Percentiles rank a stretch among this genome's conserved stretches.
phyloP scores from a whole-genome alignment of 2,888 invertebrate species.

The Prosapia bicincta region DNA sequence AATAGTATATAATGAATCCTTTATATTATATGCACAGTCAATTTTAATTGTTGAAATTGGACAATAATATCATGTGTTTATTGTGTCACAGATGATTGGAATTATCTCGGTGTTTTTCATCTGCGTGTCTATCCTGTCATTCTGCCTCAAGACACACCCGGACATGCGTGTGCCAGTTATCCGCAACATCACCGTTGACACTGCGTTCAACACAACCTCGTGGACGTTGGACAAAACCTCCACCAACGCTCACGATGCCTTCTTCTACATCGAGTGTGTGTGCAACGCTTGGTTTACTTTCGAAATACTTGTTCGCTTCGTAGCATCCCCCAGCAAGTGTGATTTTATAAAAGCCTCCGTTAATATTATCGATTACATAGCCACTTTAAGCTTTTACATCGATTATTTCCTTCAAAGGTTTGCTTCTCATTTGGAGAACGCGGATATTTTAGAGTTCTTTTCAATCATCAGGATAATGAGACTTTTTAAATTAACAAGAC shows the following conservation, averaged over 20 bases:
- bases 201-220: constrained; percentile 66
- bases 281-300: constrained; percentile 99
- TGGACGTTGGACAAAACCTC: constrained; percentile 88
- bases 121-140: constrained; percentile 97
- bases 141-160: constrained; percentile 99
- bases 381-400: constrained; percentile 97
- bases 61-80: no score
- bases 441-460: constrained; percentile 96
- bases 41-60: no score
- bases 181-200: constrained; percentile 72
- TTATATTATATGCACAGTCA: no score
- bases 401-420: constrained; percentile 85
- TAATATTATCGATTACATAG: constrained; percentile 98
- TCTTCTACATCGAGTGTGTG: constrained; percentile 97
- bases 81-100: constrained; percentile 83
- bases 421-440: constrained; percentile 88
- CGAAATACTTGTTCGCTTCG: constrained; percentile 89
- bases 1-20: no score
- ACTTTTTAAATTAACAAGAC: constrained; percentile 93
- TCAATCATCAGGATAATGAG: constrained; percentile 97
- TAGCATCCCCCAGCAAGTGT: constrained; percentile 83
- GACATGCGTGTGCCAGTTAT: constrained; percentile 94
- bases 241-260: constrained; percentile 95
- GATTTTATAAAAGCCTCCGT: constrained; percentile 94
- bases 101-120: constrained; percentile 99